A percentile compares a stretch with the other conserved stretches of the same genome.
Conservation (phyloP, 2,888 invertebrate genomes). For the Drosophila rellima region DNA sequence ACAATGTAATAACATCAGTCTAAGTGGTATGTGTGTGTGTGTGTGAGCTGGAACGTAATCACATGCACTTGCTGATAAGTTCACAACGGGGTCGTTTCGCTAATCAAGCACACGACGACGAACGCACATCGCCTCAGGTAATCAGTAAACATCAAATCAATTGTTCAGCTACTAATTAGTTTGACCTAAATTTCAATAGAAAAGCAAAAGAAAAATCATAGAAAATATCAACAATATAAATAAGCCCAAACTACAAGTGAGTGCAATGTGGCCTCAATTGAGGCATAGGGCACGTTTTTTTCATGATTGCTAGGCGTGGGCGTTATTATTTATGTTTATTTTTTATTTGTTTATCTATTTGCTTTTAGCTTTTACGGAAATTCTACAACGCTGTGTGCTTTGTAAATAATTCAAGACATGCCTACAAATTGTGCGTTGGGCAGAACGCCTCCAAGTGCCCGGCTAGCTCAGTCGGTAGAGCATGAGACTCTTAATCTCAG, state of each 20-base stretch:
- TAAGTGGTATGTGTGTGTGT: neutral
- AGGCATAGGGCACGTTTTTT: neutral
- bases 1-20: conserved; percentile 32
- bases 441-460: conserved; percentile 61
- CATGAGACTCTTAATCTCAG: conserved; percentile 86
- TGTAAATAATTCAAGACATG: conserved; percentile 21
- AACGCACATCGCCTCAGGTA: conserved; percentile 11
- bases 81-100: conserved; percentile 19
- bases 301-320: conserved; percentile 4
- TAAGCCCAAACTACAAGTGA: conserved; percentile 11
- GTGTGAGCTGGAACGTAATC: conserved; percentile 8
- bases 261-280: conserved; percentile 50
- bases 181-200: conserved; percentile 48
- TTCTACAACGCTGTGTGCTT: neutral
- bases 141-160: conserved; percentile 49
- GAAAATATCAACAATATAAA: conserved; percentile 8
- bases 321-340: conserved; percentile 22
- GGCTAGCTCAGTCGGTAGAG: conserved; percentile 86
- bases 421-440: conserved; percentile 21
- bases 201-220: neutral
- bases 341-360: conserved; percentile 5
- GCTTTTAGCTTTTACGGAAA: conserved; percentile 1
- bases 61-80: conserved; percentile 31
- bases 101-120: conserved; percentile 23
- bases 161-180: conserved; percentile 57